A percentile compares a stretch with the other conserved stretches of the same genome.
These are phyloP conservation scores for Odontocerum albicorne DNA, from an alignment of 2,888 invertebrate species.

Conservation along the genomic window DNA sequence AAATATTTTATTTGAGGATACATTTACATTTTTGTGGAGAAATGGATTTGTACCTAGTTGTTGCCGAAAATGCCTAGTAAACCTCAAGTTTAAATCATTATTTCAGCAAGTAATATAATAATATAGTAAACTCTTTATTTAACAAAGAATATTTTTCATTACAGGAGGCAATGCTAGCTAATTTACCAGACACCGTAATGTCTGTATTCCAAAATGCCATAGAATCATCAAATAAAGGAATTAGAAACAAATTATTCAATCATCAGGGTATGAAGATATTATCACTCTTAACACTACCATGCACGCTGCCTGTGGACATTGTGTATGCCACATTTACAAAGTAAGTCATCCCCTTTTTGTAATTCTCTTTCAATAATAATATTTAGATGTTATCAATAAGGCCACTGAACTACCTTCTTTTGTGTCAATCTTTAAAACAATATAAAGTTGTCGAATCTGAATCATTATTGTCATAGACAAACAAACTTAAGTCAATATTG, in stretches of 20 bases:
- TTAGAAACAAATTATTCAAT: slow-evolving; percentile 88
- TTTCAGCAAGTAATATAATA: too few relatives aligned
- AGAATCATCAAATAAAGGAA: slow-evolving; percentile 87
- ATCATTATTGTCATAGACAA: too few relatives aligned
- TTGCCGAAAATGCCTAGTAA: too few relatives aligned
- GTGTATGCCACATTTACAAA: slow-evolving; percentile 84
- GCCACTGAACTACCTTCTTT: slow-evolving; percentile 20
- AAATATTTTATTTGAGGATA: too few relatives aligned
- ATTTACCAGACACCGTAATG: slow-evolving; percentile 87
- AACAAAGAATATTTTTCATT: slow-evolving; percentile 36
- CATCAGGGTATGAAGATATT: slow-evolving; percentile 80
- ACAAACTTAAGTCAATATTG: too few relatives aligned
- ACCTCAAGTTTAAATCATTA: too few relatives aligned
- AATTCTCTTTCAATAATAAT: not conserved
- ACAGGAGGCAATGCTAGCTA: slow-evolving; percentile 84
- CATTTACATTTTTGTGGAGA: too few relatives aligned
- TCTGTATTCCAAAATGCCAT: slow-evolving; percentile 92
- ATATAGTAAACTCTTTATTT: too few relatives aligned
- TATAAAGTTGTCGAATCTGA: too few relatives aligned
- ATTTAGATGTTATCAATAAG: not conserved
- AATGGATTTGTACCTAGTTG: too few relatives aligned
- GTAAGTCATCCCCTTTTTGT: slow-evolving; percentile 60
- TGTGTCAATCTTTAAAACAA: too few relatives aligned
- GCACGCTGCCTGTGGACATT: slow-evolving; percentile 85
- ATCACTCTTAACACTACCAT: slow-evolving; percentile 80